These are phyloP conservation scores for Urocynchramus pylzowi DNA, from an alignment of 2,113 vertebrate species.

Conservation along the genomic window DNA sequence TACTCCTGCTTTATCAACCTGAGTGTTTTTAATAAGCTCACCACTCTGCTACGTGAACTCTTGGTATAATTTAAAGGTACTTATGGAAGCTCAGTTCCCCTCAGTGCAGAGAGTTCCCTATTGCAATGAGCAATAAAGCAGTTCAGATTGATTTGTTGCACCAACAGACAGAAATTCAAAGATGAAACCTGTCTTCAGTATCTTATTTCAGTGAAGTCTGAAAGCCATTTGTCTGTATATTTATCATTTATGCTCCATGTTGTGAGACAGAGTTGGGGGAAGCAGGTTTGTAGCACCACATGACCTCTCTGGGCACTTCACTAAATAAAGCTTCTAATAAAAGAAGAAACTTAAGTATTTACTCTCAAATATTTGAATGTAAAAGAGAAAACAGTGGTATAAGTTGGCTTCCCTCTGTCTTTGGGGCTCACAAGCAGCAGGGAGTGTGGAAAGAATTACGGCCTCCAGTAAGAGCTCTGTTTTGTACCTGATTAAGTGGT, in stretches of 20 bases:
- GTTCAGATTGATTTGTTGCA: neutral
- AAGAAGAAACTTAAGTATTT: neutral
- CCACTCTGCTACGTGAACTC: neutral
- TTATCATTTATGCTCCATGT: neutral
- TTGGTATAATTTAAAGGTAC: neutral
- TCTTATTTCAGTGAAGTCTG: neutral
- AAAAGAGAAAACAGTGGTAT: neutral
- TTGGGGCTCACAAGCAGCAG: neutral
- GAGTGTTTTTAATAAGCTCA: neutral
- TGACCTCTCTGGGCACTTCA: neutral
- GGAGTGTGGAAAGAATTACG: neutral
- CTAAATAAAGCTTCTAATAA: neutral
- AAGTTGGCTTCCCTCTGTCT: neutral
- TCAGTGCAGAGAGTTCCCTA: neutral
- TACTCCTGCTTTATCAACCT: neutral
- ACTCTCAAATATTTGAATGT: neutral
- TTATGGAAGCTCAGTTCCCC: neutral
- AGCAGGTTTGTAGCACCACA: neutral
- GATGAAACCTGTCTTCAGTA: neutral
- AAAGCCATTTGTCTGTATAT: neutral
- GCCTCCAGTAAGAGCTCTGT: neutral
- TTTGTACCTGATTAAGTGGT: neutral
- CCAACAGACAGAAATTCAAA: slow-evolving; percentile 1
- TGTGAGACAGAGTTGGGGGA: neutral
- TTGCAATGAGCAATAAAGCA: neutral